Evolutionary conservation across 35 echinoderm and acorn worm genomes (phyloP).

Genomic region (Hemicentrotus pulcherrimus): DNA sequence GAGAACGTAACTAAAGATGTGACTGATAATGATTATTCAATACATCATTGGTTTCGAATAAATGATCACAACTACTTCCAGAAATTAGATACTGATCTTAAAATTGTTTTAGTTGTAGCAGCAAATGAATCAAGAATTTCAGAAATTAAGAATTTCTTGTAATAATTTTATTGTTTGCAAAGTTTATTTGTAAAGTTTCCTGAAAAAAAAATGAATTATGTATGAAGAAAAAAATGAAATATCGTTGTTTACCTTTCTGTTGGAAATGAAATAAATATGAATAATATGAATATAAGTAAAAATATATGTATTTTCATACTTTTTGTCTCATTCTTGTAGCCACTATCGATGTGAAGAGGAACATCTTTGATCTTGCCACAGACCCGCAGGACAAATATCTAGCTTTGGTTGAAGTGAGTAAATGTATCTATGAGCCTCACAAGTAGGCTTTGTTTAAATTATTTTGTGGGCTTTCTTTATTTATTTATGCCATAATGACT

Average conservation of each 20-base stretch:
- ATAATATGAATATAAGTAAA: too few species aligned
- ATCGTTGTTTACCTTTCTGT: too few species aligned
- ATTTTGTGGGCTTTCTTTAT: too few species aligned
- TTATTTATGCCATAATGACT: too few species aligned
- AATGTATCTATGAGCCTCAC: not conserved
- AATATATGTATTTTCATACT: too few species aligned
- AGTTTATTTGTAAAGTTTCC: too few species aligned
- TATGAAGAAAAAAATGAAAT: too few species aligned
- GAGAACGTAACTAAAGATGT: too few species aligned
- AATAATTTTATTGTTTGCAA: too few species aligned
- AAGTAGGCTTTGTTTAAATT: not conserved
- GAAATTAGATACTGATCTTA: not conserved
- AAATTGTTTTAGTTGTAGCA: not conserved
- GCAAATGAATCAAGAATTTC: too few species aligned
- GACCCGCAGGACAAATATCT: constrained; percentile 85
- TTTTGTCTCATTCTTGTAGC: constrained; percentile 55
- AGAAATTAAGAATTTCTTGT: not conserved
- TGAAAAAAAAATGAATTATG: too few species aligned
- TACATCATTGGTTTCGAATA: not conserved
- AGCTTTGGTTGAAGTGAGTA: constrained; percentile 82
- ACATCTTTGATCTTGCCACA: constrained; percentile 95
- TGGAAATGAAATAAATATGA: too few species aligned
- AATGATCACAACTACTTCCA: not conserved
- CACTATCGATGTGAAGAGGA: constrained; percentile 99
- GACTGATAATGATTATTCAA: not conserved